phyloP scores from a whole-genome alignment of 1,140 invertebrate species.

The Maconellicoccus hirsutus region DNA sequence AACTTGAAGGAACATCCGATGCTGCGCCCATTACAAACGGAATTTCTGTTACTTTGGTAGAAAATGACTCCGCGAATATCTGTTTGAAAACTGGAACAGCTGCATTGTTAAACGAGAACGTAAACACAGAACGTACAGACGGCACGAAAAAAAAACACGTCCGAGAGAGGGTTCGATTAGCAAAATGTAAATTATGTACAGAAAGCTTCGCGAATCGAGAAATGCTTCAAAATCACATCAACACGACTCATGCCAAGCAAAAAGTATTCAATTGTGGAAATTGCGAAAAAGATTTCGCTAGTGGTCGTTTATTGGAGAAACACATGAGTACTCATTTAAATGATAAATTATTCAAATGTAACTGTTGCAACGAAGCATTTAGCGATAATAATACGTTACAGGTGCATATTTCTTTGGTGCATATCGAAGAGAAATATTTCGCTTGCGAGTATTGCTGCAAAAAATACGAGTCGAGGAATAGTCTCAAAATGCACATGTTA shows the following conservation, averaged over 20 bases:
- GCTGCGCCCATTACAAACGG: too few relatives aligned
- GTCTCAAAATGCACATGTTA: slow-evolving; percentile 25
- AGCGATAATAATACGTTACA: slow-evolving; percentile 35
- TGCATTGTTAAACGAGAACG: too few relatives aligned
- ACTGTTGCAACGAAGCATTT: slow-evolving; percentile 51
- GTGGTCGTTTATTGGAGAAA: slow-evolving; percentile 43
- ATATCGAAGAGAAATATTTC: background rate
- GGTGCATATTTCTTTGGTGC: slow-evolving; percentile 50
- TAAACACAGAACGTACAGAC: too few relatives aligned
- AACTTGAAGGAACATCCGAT: too few relatives aligned
- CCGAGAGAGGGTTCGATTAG: too few relatives aligned
- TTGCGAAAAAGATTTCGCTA: too few relatives aligned
- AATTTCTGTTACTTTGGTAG: too few relatives aligned
- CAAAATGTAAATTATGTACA: slow-evolving; percentile 25
- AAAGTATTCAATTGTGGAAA: slow-evolving; percentile 27
- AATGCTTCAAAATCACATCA: slow-evolving; percentile 50
- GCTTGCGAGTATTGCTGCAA: background rate
- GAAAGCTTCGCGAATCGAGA: slow-evolving; percentile 49
- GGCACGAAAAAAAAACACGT: too few relatives aligned
- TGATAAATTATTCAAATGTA: slow-evolving; percentile 58
- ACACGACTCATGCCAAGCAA: slow-evolving; percentile 36
- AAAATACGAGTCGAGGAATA: slow-evolving; percentile 32
- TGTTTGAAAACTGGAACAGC: too few relatives aligned
- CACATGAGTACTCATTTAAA: slow-evolving; percentile 59
- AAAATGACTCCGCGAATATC: too few relatives aligned